Percentiles rank a stretch among this genome's conserved stretches.
Conservation (phyloP, 2,888 invertebrate species). For the Eupithecia exiguata region DNA sequence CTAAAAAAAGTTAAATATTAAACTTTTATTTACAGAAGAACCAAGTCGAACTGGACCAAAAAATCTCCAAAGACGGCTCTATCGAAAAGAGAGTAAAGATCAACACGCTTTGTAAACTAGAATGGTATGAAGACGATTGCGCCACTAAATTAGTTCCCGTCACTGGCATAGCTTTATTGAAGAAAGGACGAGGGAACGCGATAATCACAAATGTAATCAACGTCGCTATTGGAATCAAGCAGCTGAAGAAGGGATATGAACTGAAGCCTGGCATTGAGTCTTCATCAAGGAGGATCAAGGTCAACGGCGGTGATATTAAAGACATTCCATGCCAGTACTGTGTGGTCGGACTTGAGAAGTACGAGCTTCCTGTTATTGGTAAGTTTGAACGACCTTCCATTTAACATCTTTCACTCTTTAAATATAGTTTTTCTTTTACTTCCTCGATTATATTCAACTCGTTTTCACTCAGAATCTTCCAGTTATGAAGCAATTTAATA, state of each 20-base stretch:
- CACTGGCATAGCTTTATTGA: slow-evolving; percentile 83
- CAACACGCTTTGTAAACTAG: slow-evolving; percentile 86
- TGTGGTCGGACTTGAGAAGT: slow-evolving; percentile 86
- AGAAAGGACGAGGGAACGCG: slow-evolving; percentile 81
- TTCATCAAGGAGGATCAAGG: slow-evolving; percentile 85
- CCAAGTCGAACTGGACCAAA: slow-evolving; percentile 78
- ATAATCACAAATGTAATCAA: slow-evolving; percentile 82
- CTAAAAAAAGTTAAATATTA: background rate
- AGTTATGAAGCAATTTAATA: background rate
- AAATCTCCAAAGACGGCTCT: slow-evolving; percentile 70
- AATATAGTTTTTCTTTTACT: background rate
- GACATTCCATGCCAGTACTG: slow-evolving; percentile 88
- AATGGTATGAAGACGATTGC: slow-evolving; percentile 86
- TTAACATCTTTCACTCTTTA: background rate
- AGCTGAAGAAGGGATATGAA: slow-evolving; percentile 83
- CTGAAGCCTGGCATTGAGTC: slow-evolving; percentile 86
- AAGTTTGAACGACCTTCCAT: slow-evolving; percentile 50
- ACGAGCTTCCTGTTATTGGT: slow-evolving; percentile 89
- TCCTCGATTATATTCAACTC: background rate
- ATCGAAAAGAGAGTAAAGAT: slow-evolving; percentile 86
- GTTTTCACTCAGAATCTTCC: background rate
- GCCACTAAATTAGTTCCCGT: slow-evolving; percentile 85
- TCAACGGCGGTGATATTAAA: slow-evolving; percentile 84
- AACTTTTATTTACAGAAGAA: slow-evolving; percentile 66
- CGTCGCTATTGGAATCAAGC: slow-evolving; percentile 83